These are phyloP conservation scores for Lochmaea capreae DNA, from an alignment of 2,888 invertebrate genomes.

Conservation along the genomic window DNA sequence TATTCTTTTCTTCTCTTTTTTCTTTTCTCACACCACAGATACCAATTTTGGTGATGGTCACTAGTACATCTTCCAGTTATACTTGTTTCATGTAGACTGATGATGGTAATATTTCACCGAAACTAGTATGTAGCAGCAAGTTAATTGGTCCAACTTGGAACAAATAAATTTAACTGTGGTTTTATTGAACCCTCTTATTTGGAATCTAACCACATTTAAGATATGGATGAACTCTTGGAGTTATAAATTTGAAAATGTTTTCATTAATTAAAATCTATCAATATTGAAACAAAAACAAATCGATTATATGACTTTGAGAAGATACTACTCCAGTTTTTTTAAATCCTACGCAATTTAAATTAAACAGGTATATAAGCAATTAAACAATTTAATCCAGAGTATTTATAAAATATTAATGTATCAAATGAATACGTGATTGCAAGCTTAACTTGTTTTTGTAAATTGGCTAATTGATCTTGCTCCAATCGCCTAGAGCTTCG, in stretches of 20 bases:
- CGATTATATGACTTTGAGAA: background rate
- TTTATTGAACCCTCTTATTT: too few species aligned
- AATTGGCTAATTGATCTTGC: background rate
- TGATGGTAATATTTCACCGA: too few species aligned
- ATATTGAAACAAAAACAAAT: background rate
- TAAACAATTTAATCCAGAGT: background rate
- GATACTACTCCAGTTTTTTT: background rate
- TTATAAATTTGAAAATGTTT: background rate
- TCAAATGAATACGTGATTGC: background rate
- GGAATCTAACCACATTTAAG: too few species aligned
- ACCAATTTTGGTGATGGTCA: too few species aligned
- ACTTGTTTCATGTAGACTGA: too few species aligned
- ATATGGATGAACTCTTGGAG: background rate
- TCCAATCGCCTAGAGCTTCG: background rate
- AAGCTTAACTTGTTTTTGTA: background rate
- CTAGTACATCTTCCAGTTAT: too few species aligned
- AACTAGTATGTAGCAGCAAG: too few species aligned
- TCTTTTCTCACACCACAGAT: too few species aligned
- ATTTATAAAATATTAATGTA: slow-evolving; percentile 2
- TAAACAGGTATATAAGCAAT: background rate
- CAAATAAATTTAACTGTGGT: too few species aligned
- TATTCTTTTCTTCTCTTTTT: too few species aligned
- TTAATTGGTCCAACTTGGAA: too few species aligned
- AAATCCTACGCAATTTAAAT: background rate
- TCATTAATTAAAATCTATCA: background rate